These are phyloP conservation scores for Nomada ferruginata DNA, from an alignment of 2,888 invertebrate genomes.

Conservation along the genomic window DNA sequence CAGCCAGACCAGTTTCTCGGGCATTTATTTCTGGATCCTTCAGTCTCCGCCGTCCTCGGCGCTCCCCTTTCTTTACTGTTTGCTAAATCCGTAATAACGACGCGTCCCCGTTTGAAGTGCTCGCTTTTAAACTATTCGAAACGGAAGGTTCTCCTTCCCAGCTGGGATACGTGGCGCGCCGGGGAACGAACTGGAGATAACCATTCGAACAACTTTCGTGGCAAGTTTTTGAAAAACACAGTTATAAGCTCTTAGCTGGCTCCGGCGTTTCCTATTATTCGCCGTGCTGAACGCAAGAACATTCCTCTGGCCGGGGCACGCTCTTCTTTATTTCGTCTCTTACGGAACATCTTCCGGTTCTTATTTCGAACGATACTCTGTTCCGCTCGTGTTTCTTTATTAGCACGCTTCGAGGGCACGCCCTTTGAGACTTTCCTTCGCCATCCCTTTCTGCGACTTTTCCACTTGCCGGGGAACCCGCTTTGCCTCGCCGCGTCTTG, in stretches of 20 bases:
- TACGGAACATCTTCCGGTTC: too few species aligned
- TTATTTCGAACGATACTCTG: conserved; percentile 3
- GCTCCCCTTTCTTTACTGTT: conserved; percentile 37
- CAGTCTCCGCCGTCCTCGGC: conserved; percentile 14
- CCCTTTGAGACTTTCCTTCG: conserved; percentile 12
- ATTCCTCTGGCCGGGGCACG: conserved; percentile 7
- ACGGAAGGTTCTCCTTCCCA: conserved; percentile 22
- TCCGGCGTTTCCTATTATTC: conserved; percentile 33
- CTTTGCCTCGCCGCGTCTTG: conserved; percentile 11
- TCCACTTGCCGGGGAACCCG: background rate
- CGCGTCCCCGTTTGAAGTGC: conserved; percentile 52
- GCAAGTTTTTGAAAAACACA: conserved; percentile 62
- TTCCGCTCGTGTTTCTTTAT: conserved; percentile 27
- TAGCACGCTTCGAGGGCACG: conserved; percentile 27
- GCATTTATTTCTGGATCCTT: conserved; percentile 65
- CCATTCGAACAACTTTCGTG: conserved; percentile 37
- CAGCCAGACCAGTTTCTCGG: conserved; percentile 50
- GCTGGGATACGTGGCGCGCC: conserved; percentile 12
- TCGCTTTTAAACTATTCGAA: conserved; percentile 47
- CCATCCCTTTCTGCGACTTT: conserved; percentile 1
- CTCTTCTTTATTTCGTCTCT: conserved; percentile 11
- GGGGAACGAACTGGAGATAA: conserved; percentile 18
- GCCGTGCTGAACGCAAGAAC: conserved; percentile 40
- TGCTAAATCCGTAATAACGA: conserved; percentile 70
- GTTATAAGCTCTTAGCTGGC: conserved; percentile 51